Evolutionary conservation across 2,888 invertebrate genomes (phyloP).

Genomic region (Eumerus sabulonum): DNA sequence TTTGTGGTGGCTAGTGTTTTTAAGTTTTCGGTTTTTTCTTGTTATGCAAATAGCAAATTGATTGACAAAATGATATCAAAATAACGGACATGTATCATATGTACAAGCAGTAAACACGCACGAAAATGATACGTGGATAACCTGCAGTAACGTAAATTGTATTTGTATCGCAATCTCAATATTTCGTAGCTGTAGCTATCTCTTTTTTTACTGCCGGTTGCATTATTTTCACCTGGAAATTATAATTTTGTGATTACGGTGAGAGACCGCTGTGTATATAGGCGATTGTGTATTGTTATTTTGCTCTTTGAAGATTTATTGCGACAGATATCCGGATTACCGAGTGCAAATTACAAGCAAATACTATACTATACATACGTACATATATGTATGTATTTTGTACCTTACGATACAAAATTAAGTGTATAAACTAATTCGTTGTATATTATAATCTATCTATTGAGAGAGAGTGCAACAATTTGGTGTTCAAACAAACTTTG

Average conservation of each 20-base stretch:
- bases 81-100: slow-evolving; percentile 15
- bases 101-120: background rate
- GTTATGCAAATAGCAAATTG: too few relatives aligned
- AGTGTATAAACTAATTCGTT: too few relatives aligned
- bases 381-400: slow-evolving; percentile 1
- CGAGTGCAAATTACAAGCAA: slow-evolving; percentile 50
- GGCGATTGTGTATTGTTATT: slow-evolving; percentile 44
- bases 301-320: slow-evolving; percentile 36
- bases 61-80: slow-evolving; percentile 7
- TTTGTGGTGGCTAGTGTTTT: too few relatives aligned
- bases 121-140: slow-evolving; percentile 11
- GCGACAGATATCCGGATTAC: slow-evolving; percentile 2
- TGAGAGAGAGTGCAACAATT: background rate
- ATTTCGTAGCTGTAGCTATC: slow-evolving; percentile 37
- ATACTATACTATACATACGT: slow-evolving; percentile 20
- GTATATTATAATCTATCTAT: background rate
- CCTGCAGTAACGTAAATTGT: slow-evolving; percentile 35
- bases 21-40: too few relatives aligned
- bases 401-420: too few relatives aligned
- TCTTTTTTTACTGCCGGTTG: slow-evolving; percentile 57
- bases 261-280: slow-evolving; percentile 24
- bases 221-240: slow-evolving; percentile 59
- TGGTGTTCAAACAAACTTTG: slow-evolving; percentile 39
- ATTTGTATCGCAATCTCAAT: slow-evolving; percentile 15
- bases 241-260: slow-evolving; percentile 28